Percentiles rank a stretch among this genome's conserved stretches.
Conservation (phyloP, 1,140 invertebrate species). For the Pemphigus obesinymphae region DNA sequence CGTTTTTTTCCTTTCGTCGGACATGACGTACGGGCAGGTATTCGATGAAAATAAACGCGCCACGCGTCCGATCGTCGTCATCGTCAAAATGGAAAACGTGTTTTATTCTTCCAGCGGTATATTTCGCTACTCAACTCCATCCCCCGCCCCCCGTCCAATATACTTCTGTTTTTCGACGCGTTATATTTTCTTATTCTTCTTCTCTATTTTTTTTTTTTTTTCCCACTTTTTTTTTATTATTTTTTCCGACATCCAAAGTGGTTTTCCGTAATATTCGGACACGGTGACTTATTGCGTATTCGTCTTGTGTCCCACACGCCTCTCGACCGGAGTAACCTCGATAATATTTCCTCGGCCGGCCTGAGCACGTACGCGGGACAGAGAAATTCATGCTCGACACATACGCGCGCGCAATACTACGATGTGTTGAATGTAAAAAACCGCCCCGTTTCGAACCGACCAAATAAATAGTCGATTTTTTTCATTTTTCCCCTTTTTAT, state of each 20-base stretch:
- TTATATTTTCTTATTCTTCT: not conserved
- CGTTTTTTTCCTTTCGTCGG: not conserved
- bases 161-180: no score
- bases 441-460: not conserved
- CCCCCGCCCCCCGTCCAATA: not conserved
- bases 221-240: not conserved
- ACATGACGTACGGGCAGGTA: not conserved
- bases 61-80: no score
- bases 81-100: not conserved
- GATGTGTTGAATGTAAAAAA: slow-evolving; percentile 35
- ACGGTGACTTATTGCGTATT: slow-evolving; percentile 23
- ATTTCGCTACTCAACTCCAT: not conserved
- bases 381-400: slow-evolving; percentile 37
- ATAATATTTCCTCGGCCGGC: slow-evolving; percentile 26
- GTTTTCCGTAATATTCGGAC: slow-evolving; percentile 26
- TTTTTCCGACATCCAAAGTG: slow-evolving; percentile 4
- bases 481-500: not conserved
- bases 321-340: slow-evolving; percentile 10
- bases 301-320: not conserved
- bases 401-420: slow-evolving; percentile 11
- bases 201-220: not conserved
- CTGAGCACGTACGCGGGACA: slow-evolving; percentile 28
- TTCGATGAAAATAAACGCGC: not conserved
- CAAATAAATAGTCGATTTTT: slow-evolving; percentile 7
- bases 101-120: not conserved